Percentiles rank a stretch among this genome's conserved stretches.
These are phyloP conservation scores for Elysia chlorotica DNA, from an alignment of 1,140 invertebrate genomes.

Conservation along the genomic window DNA sequence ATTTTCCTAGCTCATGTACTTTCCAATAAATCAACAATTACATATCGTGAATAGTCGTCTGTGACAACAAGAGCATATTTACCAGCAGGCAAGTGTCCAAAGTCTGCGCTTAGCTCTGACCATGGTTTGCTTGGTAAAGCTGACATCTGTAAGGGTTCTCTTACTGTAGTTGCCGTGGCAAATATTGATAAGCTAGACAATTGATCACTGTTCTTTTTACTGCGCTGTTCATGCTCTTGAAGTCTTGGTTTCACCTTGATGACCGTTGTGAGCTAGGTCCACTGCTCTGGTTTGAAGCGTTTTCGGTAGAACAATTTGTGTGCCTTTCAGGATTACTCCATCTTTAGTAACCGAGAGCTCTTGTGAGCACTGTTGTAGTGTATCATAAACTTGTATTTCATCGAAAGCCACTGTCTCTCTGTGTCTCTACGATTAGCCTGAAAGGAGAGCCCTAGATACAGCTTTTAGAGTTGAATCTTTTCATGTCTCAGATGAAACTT, in stretches of 20 bases:
- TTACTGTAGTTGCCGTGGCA: slow-evolving; percentile 3
- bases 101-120: slow-evolving; percentile 38
- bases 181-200: not conserved
- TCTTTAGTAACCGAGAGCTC: not conserved
- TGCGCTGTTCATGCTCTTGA: not conserved
- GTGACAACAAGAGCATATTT: slow-evolving; percentile 43
- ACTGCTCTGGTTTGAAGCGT: not conserved
- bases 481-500: not conserved
- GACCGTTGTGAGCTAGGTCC: not conserved
- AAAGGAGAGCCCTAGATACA: not conserved
- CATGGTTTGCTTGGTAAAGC: slow-evolving; percentile 19
- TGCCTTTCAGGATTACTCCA: not conserved
- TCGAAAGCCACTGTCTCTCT: not conserved
- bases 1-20: slow-evolving; percentile 8
- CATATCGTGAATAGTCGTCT: slow-evolving; percentile 43
- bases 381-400: not conserved
- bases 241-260: not conserved
- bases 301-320: not conserved
- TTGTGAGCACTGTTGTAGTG: not conserved
- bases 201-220: not conserved
- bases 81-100: slow-evolving; percentile 39
- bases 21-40: slow-evolving; percentile 31
- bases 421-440: not conserved
- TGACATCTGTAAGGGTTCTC: slow-evolving; percentile 28
- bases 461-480: not conserved